These are phyloP conservation scores for Oostethus manadensis DNA, from an alignment of 2,113 vertebrate genomes.

Conservation along the genomic window DNA sequence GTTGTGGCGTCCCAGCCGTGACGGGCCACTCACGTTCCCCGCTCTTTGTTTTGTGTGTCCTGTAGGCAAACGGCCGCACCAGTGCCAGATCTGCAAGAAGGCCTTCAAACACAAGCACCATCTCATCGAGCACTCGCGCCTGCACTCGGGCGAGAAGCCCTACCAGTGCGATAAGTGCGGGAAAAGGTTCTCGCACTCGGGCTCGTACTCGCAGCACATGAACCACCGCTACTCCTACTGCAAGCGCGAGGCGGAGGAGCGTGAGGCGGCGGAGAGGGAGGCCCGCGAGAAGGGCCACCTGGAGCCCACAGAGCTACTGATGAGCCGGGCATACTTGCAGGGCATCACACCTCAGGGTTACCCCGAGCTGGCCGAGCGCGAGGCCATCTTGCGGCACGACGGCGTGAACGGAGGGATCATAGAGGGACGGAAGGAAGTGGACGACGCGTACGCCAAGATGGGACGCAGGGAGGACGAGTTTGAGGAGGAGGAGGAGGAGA, in stretches of 20 bases:
- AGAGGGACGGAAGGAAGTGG: constrained; percentile 88
- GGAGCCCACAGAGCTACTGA: constrained; percentile 95
- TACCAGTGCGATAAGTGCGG: constrained; percentile 99
- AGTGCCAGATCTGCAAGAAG: constrained; percentile 99
- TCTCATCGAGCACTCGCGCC: constrained; percentile 95
- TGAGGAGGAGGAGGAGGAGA: constrained; percentile 96
- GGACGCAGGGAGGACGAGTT: constrained; percentile 90
- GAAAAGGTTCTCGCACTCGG: constrained; percentile 98
- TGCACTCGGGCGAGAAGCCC: constrained; percentile 98
- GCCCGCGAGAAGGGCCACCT: constrained; percentile 93
- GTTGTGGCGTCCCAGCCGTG: constrained; percentile 22
- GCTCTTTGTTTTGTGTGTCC: constrained; percentile 59
- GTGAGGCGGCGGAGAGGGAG: constrained; percentile 93
- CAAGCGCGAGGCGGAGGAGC: constrained; percentile 97
- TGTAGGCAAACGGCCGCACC: constrained; percentile 97
- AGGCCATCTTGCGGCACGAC: constrained; percentile 86
- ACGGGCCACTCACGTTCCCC: constrained; percentile 30
- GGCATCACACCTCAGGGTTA: constrained; percentile 93
- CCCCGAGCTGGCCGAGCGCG: constrained; percentile 91
- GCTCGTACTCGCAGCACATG: constrained; percentile 99
- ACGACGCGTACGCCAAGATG: constrained; percentile 86
- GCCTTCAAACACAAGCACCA: constrained; percentile 99
- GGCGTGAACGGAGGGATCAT: constrained; percentile 81
- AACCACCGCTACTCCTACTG: constrained; percentile 99
- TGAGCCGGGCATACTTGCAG: constrained; percentile 95